A percentile compares a stretch with the other conserved stretches of the same genome.
Evolutionary conservation across 2,888 invertebrate species (phyloP).

Genomic region (Nephrotoma appendiculata): DNA sequence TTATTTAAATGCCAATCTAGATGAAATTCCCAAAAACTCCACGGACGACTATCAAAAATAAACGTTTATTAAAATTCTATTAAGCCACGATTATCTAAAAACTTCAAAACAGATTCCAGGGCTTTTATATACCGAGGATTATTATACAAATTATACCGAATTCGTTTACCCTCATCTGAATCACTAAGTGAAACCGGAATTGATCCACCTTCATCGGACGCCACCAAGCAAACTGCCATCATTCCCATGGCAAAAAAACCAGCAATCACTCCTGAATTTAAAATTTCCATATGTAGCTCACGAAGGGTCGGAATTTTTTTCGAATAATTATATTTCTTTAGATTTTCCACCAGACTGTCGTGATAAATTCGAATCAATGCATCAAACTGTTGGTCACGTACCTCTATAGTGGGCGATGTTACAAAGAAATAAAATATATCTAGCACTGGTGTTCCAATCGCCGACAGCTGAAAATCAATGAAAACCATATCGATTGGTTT

Average conservation of each 20-base stretch:
- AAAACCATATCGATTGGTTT: neutral
- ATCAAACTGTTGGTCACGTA: neutral
- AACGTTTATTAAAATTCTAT: too few relatives aligned
- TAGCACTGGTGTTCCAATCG: neutral
- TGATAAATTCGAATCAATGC: neutral
- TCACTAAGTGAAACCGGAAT: neutral
- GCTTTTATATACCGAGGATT: neutral
- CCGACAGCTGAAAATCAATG: neutral
- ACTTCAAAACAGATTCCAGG: neutral
- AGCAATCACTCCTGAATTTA: neutral
- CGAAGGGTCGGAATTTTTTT: neutral
- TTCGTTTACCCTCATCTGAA: neutral
- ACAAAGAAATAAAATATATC: neutral
- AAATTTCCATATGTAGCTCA: neutral
- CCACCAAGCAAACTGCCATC: neutral
- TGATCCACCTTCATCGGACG: neutral
- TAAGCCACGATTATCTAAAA: neutral
- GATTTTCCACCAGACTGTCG: neutral
- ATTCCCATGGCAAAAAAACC: neutral
- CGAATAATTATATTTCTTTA: neutral
- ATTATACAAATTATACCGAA: neutral
- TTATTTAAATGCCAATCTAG: too few relatives aligned
- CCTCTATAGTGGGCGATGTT: neutral
- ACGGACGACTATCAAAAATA: too few relatives aligned
- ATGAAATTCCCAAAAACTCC: too few relatives aligned